Conservation (phyloP, 2,113 vertebrate species). For the Embiotoca jacksoni region DNA sequence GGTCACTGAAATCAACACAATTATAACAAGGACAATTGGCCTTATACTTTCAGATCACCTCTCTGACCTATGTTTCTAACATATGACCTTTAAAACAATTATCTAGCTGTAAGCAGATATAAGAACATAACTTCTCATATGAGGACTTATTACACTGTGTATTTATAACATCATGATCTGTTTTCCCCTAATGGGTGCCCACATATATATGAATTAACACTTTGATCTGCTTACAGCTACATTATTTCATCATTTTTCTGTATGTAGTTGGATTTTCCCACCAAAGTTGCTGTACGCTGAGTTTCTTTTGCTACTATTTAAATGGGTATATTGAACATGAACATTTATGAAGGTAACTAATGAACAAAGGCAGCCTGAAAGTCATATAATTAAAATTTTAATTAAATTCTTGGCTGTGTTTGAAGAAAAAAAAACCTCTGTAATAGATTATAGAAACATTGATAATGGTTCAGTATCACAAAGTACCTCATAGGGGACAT, state of each 20-base stretch:
- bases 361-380: background rate
- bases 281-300: background rate
- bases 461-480: background rate
- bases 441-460: conserved; percentile 5
- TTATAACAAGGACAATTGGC: conserved; percentile 59
- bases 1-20: conserved; percentile 54
- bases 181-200: background rate
- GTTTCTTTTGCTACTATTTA: background rate
- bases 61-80: conserved; percentile 3
- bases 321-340: background rate
- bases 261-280: background rate
- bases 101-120: background rate
- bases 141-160: background rate
- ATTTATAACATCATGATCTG: background rate
- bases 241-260: background rate
- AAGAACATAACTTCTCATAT: background rate
- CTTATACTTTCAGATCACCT: conserved; percentile 32
- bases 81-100: background rate
- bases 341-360: conserved; percentile 15
- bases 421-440: background rate
- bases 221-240: background rate
- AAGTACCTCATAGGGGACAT: background rate
- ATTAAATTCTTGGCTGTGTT: background rate
- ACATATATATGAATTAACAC: background rate
- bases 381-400: conserved; percentile 21